Evolutionary conservation across 2,113 vertebrate genomes (phyloP).

Genomic region (human): DNA sequence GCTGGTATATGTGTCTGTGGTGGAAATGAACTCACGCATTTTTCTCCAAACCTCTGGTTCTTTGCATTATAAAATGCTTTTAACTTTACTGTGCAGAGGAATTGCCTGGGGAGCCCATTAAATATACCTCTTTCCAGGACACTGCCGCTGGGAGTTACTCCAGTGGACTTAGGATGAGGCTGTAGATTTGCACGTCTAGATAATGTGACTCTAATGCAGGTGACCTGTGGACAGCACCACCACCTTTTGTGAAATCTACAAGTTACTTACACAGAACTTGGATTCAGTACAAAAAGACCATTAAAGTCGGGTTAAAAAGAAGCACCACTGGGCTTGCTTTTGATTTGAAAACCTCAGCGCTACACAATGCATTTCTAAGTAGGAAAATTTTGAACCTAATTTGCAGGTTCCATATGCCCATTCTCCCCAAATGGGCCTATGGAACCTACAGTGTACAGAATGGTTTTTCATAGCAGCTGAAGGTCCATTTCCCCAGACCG

Average conservation of each 20-base stretch:
- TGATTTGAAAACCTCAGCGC: neutral
- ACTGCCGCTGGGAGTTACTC: neutral
- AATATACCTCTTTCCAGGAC: neutral
- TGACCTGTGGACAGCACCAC: neutral
- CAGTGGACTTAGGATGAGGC: neutral
- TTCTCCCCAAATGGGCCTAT: too few relatives aligned
- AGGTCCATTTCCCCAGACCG: neutral
- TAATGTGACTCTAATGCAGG: neutral
- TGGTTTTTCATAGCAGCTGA: neutral
- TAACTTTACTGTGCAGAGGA: neutral
- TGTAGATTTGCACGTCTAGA: accelerated
- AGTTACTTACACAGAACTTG: neutral
- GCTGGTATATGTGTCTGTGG: neutral
- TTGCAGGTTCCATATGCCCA: too few relatives aligned
- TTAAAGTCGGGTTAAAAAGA: neutral
- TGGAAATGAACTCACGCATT: neutral
- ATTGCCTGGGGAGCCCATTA: neutral
- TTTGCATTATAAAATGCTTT: neutral
- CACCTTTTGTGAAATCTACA: neutral
- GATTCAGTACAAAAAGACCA: neutral
- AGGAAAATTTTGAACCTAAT: neutral
- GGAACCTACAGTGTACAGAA: neutral
- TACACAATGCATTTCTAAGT: neutral
- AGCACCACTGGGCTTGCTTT: neutral
- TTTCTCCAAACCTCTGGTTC: neutral